Base-by-base conservation (phyloP, 2,797 vertebrate genomes). In the Peromyscus eremicus region DNA sequence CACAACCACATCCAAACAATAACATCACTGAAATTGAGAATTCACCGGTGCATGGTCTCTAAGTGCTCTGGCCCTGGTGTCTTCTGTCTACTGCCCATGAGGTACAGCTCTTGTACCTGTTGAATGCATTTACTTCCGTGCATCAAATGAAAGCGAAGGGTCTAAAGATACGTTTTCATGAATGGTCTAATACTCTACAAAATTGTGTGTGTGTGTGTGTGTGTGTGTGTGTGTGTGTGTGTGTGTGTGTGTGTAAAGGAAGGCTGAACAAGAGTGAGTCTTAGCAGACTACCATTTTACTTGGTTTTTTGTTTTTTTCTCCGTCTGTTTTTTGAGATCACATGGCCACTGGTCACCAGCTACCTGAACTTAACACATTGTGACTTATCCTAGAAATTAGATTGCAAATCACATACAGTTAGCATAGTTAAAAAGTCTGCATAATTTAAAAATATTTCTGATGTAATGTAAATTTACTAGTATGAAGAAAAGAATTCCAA, bases 21-120 rank as follows among this genome's bases (percentile, higher is more conserved):
- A 68, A 86, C 83, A 62, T 85, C 57, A 73, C 92, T 77, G 34
- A 93, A 96, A 95, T 96, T 94, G 94, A 86, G 70, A 94, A 2
- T 94, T 94, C 90, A 80, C 88, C 34, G 68, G 49, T 40, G 60
- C 66, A 19, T 43, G 68, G 34, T 82, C 71, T 80, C 55, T 52
- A 84, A 14, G 84, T 80, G 62, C 52, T 87, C 32, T 85, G 80
- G 76, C 73, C 37, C 82, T 6, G 75, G 1, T 85, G 21, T 86
- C 25, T 81, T 62, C 62, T 91, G 66, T 55, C 57, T 88, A n/a
- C 43, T 94, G 66, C 73, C 55, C 32, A 19, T 70, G n/a, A 93
- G 55, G 85, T 91, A 86, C 27, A 82, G 77, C 66, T 76, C 46
- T 84, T 71, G 34, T 66, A 66, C 68, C 25, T 19, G n/a, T 14